Percentiles rank a stretch among this genome's conserved stretches.
phyloP scores from a whole-genome alignment of 2,888 invertebrate genomes.

The Cecidostiba fungosa region DNA sequence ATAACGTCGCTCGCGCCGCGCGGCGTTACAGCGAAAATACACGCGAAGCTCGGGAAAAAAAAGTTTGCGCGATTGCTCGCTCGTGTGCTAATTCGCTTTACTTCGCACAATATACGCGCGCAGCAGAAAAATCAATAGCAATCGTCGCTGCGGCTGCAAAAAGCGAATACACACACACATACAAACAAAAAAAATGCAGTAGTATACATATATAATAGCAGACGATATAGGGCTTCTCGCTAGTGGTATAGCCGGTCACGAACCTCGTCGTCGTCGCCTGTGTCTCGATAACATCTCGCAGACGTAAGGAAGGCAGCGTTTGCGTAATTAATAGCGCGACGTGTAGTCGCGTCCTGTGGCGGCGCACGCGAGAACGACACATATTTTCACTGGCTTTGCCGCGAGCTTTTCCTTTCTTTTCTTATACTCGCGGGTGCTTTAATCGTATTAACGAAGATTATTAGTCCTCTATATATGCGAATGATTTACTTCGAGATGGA shows the following conservation, averaged over 20 bases:
- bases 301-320: constrained; percentile 5
- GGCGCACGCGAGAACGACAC: not conserved
- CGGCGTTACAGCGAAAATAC: not conserved
- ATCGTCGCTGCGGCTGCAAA: not conserved
- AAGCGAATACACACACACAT: not conserved
- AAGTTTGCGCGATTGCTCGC: not conserved
- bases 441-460: not conserved
- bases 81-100: constrained; percentile 14
- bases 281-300: constrained; percentile 12
- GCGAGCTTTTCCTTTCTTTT: not conserved
- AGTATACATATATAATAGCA: not conserved
- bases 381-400: not conserved
- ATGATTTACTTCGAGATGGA: no score
- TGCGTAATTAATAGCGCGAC: constrained; percentile 46
- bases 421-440: not conserved
- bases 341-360: not conserved
- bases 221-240: constrained; percentile 21
- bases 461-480: not conserved
- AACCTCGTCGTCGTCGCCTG: constrained; percentile 41
- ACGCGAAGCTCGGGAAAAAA: not conserved
- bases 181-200: no score
- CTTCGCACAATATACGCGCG: not conserved
- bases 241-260: constrained; percentile 38
- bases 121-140: not conserved
- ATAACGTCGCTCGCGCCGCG: no score